A percentile compares a stretch with the other conserved stretches of the same genome.
phyloP scores from a whole-genome alignment of 2,888 invertebrate species.

The Atethmia centrago region DNA sequence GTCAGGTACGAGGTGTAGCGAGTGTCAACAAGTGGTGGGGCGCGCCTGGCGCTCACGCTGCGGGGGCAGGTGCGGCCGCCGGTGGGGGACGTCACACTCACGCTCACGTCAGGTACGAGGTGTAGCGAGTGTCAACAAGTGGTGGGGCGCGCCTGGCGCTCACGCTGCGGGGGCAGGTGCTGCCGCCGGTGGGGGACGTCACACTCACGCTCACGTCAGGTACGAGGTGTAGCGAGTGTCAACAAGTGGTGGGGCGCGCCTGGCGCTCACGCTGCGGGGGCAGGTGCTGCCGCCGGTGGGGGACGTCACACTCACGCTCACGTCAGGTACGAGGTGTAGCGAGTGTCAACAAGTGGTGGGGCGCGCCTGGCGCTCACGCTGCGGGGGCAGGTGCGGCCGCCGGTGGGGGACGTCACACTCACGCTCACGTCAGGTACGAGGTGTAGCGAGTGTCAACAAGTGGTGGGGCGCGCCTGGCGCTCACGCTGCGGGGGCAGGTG shows the following conservation, averaged over 20 bases:
- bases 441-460: too few relatives aligned
- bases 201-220: slow-evolving; percentile 85
- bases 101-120: slow-evolving; percentile 74
- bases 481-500: slow-evolving; percentile 92
- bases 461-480: slow-evolving; percentile 92
- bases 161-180: slow-evolving; percentile 91
- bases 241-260: too few relatives aligned
- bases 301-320: slow-evolving; percentile 90
- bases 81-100: slow-evolving; percentile 91
- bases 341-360: too few relatives aligned
- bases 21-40: too few relatives aligned
- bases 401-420: slow-evolving; percentile 91
- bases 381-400: slow-evolving; percentile 91
- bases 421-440: slow-evolving; percentile 78
- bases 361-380: slow-evolving; percentile 93
- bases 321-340: slow-evolving; percentile 47
- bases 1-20: slow-evolving; percentile 33
- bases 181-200: slow-evolving; percentile 92
- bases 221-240: too few relatives aligned
- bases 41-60: slow-evolving; percentile 92
- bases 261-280: slow-evolving; percentile 93
- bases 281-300: slow-evolving; percentile 92
- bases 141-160: slow-evolving; percentile 92
- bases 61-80: slow-evolving; percentile 92
- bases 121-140: too few relatives aligned